phyloP scores from a whole-genome alignment of 2,888 invertebrate species.

The Anthophora plumipes region DNA sequence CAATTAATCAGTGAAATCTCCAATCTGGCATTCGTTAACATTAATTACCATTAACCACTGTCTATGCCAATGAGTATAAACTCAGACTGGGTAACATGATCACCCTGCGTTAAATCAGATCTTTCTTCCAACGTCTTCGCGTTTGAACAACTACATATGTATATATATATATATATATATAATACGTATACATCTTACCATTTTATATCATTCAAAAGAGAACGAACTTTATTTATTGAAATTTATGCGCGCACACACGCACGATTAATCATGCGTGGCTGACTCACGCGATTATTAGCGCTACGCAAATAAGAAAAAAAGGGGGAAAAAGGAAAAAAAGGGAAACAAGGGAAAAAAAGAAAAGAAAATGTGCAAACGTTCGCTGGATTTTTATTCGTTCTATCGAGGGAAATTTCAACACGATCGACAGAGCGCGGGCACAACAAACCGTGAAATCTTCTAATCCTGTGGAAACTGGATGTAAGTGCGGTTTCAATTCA shows the following conservation, averaged over 20 bases:
- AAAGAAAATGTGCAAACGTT: too few relatives aligned
- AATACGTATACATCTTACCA: background rate
- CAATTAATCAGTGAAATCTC: constrained; percentile 51
- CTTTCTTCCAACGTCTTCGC: background rate
- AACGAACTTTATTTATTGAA: background rate
- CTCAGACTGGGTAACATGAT: constrained; percentile 7
- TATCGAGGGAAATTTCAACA: background rate
- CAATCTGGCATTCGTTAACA: constrained; percentile 35
- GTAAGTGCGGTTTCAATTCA: constrained; percentile 46
- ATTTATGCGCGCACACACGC: background rate
- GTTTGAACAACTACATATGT: background rate
- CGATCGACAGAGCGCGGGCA: background rate
- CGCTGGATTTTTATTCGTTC: too few relatives aligned
- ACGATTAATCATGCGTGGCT: background rate
- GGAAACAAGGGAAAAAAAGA: too few relatives aligned
- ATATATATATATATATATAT: too few relatives aligned
- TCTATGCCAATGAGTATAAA: constrained; percentile 19
- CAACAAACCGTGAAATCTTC: constrained; percentile 18
- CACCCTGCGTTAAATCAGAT: constrained; percentile 21
- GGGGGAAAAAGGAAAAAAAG: too few relatives aligned
- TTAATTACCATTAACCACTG: constrained; percentile 43
- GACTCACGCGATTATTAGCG: background rate
- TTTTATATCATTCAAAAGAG: background rate
- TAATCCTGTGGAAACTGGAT: constrained; percentile 24
- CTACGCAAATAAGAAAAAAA: background rate